These are phyloP conservation scores for Leucophenga maculata DNA, from an alignment of 2,888 invertebrate genomes.

Conservation along the genomic window DNA sequence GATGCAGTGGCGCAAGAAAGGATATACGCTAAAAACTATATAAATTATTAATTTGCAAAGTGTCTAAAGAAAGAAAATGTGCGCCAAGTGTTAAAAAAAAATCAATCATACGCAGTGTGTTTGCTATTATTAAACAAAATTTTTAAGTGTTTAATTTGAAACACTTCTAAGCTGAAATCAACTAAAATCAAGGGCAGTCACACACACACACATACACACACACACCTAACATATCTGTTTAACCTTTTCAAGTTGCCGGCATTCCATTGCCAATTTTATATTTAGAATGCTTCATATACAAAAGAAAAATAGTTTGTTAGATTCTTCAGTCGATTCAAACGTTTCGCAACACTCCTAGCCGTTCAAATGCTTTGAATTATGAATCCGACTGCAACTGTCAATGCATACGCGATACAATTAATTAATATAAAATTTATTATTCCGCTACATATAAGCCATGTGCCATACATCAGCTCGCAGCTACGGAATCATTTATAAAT, in stretches of 20 bases:
- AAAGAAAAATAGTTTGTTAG: too few species aligned
- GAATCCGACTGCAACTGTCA: constrained; percentile 1
- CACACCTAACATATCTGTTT: too few species aligned
- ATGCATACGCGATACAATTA: constrained; percentile 9
- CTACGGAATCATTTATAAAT: constrained; percentile 30
- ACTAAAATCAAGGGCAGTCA: background rate
- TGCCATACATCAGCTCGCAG: background rate
- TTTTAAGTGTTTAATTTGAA: background rate
- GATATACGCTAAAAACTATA: background rate
- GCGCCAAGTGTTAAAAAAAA: background rate
- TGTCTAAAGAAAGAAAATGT: background rate
- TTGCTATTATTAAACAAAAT: constrained; percentile 2
- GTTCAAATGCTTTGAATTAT: background rate
- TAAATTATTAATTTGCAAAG: background rate
- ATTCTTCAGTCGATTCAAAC: too few species aligned
- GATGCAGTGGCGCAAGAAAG: background rate
- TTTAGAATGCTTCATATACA: too few species aligned
- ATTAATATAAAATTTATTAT: background rate
- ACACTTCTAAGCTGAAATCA: constrained; percentile 1
- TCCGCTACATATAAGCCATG: background rate
- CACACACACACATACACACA: constrained; percentile 16
- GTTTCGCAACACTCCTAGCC: too few species aligned
- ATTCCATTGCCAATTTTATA: background rate
- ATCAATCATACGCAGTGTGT: background rate
- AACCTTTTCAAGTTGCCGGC: constrained; percentile 19